These are phyloP conservation scores for Melanostoma mellinum DNA, from an alignment of 2,888 invertebrate species.

Conservation along the genomic window DNA sequence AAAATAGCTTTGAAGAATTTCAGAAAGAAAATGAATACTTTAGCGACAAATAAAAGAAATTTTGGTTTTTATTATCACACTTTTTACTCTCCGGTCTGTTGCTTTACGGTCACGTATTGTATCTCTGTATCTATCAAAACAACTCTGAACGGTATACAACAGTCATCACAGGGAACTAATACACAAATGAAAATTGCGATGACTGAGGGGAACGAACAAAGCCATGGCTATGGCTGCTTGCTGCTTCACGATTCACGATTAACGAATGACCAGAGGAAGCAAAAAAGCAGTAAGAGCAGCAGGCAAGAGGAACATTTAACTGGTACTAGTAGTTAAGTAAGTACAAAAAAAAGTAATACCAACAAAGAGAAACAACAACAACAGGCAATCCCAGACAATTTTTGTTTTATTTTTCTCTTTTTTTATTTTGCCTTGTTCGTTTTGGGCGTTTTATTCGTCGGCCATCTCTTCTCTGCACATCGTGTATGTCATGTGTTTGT, in stretches of 20 bases:
- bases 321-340: neutral
- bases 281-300: slow-evolving; percentile 50
- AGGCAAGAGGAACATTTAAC: slow-evolving; percentile 27
- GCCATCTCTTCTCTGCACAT: slow-evolving; percentile 20
- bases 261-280: slow-evolving; percentile 33
- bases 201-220: slow-evolving; percentile 69
- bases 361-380: slow-evolving; percentile 29
- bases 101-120: slow-evolving; percentile 71
- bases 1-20: slow-evolving; percentile 15
- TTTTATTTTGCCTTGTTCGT: slow-evolving; percentile 23
- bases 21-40: slow-evolving; percentile 34
- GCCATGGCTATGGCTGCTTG: slow-evolving; percentile 19
- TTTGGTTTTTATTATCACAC: slow-evolving; percentile 58
- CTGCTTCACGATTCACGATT: slow-evolving; percentile 17
- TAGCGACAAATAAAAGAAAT: slow-evolving; percentile 49
- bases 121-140: slow-evolving; percentile 67
- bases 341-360: neutral
- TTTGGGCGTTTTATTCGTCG: neutral
- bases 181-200: slow-evolving; percentile 69
- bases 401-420: slow-evolving; percentile 26
- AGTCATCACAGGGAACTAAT: slow-evolving; percentile 67
- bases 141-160: slow-evolving; percentile 60
- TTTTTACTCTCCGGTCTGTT: slow-evolving; percentile 63
- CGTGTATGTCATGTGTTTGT: slow-evolving; percentile 26
- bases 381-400: slow-evolving; percentile 51